Evolutionary conservation across 1,140 invertebrate species (phyloP).

Genomic region (Drosophila pallidifrons): DNA sequence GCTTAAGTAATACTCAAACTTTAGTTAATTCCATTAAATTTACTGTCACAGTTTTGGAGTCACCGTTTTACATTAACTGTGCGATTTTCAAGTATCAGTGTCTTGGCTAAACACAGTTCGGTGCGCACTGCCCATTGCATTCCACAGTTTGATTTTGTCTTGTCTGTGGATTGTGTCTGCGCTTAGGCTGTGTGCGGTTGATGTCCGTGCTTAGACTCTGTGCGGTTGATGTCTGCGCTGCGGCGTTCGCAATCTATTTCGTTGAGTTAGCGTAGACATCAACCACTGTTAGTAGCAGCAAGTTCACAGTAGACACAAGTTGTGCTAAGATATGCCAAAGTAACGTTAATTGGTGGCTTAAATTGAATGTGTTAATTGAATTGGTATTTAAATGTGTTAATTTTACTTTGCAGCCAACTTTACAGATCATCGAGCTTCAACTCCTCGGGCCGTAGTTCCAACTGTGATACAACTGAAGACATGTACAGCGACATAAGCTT

Average conservation of each 20-base stretch:
- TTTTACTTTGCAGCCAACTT: slow-evolving; percentile 89
- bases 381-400: neutral
- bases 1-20: neutral
- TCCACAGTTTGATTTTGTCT: neutral
- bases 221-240: neutral
- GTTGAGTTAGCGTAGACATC: slow-evolving; percentile 13
- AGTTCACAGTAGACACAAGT: slow-evolving; percentile 2
- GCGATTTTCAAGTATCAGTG: slow-evolving; percentile 19
- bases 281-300: neutral
- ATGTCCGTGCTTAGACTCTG: neutral
- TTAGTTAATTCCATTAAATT: slow-evolving; percentile 7
- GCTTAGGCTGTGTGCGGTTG: neutral
- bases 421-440: slow-evolving; percentile 96
- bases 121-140: slow-evolving; percentile 7
- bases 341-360: too few species aligned
- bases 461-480: slow-evolving; percentile 95
- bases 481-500: slow-evolving; percentile 96
- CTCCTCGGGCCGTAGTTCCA: slow-evolving; percentile 94
- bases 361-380: neutral
- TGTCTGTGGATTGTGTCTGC: slow-evolving; percentile 8
- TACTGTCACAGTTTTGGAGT: slow-evolving; percentile 18
- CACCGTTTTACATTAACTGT: slow-evolving; percentile 22
- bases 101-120: slow-evolving; percentile 39
- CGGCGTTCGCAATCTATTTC: too few species aligned
- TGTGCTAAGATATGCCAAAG: too few species aligned